Evolutionary conservation across 2,797 vertebrate species (phyloP), one percentile per base, ranked within the genome.

Genomic region (Nyctibius grandis): DNA sequence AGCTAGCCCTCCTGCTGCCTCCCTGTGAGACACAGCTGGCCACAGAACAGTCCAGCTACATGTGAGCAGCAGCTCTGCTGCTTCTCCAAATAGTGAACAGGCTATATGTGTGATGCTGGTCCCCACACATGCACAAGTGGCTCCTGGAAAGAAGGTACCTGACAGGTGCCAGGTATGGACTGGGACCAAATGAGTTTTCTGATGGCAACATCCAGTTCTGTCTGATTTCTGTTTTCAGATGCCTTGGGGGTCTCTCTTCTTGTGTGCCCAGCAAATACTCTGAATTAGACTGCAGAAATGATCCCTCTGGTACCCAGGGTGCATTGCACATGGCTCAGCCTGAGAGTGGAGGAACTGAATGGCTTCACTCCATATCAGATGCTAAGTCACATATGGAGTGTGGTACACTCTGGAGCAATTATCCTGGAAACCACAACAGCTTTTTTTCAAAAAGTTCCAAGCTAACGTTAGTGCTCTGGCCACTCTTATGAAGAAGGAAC

Each of bases 71-170:
- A 69, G 14, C 17, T 23, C 29, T 69, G 54, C 2, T 69, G 56
- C n/a, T 81, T 73, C 51, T 45, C 9, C 26, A 64, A 3, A 26
- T 1, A 69, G 7, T 5, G 56, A 6, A 19, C 18, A 33, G 9
- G 34, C n/a, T n/a, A 4, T 31, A 23, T 28, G 18, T 44, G 33
- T 0, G 1, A 5, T 29, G 9, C 23, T 28, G 53, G 17, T 72
- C 53, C 68, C 36, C 59, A 59, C 6, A 17, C 4, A 13, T 5
- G 44, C 48, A 44, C 33, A 44, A 22, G 12, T 33, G 19, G 10
- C 22, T 59, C 21, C 48, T 1, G 2, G 31, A 67, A 61, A n/a
- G 45, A 25, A 23, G 19, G 19, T n/a, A 69, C 29, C n/a, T 47
- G 29, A 15, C 21, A 76, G 26, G 7, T 45, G 31, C 16, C 19